A percentile compares a stretch with the other conserved stretches of the same genome.
phyloP scores from a whole-genome alignment of 1,140 invertebrate species.

The Amphibalanus amphitrite region DNA sequence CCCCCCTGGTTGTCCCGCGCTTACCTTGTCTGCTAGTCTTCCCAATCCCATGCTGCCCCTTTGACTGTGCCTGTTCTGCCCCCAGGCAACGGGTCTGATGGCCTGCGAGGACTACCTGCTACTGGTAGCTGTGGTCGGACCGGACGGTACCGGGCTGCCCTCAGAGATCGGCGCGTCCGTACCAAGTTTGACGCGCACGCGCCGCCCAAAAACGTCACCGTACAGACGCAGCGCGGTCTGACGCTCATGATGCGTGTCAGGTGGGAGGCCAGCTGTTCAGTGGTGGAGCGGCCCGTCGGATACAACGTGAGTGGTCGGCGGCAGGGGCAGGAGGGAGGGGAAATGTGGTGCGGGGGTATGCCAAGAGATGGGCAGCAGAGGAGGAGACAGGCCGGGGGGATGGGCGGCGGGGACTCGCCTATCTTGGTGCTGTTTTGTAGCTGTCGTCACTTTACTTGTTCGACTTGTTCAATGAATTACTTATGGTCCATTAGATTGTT shows the following conservation, averaged over 20 bases:
- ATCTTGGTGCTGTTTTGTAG: no score
- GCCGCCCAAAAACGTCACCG: constrained; percentile 37
- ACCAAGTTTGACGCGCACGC: constrained; percentile 43
- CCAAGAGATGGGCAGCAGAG: no score
- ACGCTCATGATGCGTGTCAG: constrained; percentile 26
- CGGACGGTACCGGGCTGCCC: constrained; percentile 43
- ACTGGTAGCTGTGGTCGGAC: constrained; percentile 44
- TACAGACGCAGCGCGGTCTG: constrained; percentile 17
- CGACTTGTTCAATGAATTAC: no score
- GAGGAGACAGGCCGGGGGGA: no score
- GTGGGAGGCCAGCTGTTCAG: constrained; percentile 32
- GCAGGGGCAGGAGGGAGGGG: no score
- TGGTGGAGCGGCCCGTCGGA: neutral
- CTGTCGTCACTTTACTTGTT: no score
- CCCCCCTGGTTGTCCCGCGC: neutral
- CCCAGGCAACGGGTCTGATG: constrained; percentile 37
- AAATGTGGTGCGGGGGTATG: no score
- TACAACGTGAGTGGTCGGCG: constrained; percentile 5
- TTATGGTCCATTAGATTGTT: no score
- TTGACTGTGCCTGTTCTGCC: no score
- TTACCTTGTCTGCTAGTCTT: no score
- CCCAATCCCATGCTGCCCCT: neutral
- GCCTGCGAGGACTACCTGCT: constrained; percentile 55
- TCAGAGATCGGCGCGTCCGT: constrained; percentile 31
- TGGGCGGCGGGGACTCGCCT: no score